A percentile compares a stretch with the other conserved stretches of the same genome.
Conservation (phyloP, 2,113 vertebrate species). For the Recurvirostra avosetta region DNA sequence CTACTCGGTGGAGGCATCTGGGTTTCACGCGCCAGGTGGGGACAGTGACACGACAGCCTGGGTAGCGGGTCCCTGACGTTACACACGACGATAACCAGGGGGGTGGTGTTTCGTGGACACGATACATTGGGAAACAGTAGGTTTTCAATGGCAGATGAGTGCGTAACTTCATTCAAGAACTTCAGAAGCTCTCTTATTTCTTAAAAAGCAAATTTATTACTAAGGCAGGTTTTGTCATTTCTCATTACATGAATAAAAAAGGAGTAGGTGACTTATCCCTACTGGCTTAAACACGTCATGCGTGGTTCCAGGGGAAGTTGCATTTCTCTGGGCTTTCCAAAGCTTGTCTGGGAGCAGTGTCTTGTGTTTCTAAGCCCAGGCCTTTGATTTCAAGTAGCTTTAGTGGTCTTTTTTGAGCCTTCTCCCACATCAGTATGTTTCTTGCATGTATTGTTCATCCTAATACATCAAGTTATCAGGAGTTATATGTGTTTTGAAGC, state of each 20-base stretch:
- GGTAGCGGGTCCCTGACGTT: neutral
- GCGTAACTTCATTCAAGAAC: neutral
- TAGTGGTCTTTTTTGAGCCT: neutral
- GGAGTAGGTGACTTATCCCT: neutral
- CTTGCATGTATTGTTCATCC: neutral
- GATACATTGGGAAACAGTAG: too few species aligned
- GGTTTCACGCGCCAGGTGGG: neutral
- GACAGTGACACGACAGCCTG: neutral
- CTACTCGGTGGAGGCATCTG: neutral
- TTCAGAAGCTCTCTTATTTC: neutral
- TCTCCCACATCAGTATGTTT: neutral
- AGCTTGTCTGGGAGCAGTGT: too few species aligned
- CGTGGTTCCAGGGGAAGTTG: neutral
- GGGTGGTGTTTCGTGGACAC: too few species aligned
- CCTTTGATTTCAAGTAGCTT: neutral
- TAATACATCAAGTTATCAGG: neutral
- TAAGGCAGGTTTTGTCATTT: neutral
- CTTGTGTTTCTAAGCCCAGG: neutral
- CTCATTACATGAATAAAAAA: neutral
- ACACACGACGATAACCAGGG: fast-evolving
- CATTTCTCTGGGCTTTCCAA: neutral
- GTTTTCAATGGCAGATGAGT: neutral
- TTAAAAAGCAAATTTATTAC: neutral
- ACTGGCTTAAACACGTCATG: fast-evolving
- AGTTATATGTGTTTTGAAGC: neutral